Base-by-base conservation (phyloP, 2,888 invertebrate genomes). In the Pammene aurita region DNA sequence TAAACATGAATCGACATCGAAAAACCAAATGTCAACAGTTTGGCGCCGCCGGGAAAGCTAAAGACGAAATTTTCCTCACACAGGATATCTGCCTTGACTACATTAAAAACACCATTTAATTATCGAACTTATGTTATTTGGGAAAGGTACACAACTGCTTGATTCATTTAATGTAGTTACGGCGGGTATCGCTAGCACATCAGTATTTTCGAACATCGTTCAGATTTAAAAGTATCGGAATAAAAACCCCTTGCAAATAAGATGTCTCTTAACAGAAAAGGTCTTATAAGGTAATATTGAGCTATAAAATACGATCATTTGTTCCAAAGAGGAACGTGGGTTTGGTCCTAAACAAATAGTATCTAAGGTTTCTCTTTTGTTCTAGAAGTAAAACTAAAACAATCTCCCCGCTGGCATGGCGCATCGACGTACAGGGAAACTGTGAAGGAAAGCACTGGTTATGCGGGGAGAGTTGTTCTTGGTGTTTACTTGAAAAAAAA, bases 261-360 rank as follows among this genome's bases (percentile, higher is more conserved):
- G 34, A 26, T 7, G 54, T 48, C 35, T 46, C 14, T 38, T 4
- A 11, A 7, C 7, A 50, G 2, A 35, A 42, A 42, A 48, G 35
- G 60, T 35, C 14, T 5, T 60, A 38, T 11, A 14, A 1, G 46
- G 14, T 14, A 48, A 11, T 7, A 35, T 38, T 35, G 18, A 13
- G 5, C 14, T 38, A 10, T 11, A 11, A 38, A 48, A 48, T 48
- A 16, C 13, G 9, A 34, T 1, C n/a, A 13, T 50, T 35, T 14
- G 6, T 7, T 61, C 16, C 11, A 16, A 48, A 16, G 5, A 50
- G 16, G 16, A 38, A 11, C 14, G 13, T 34, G 34, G 54, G 26
- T 38, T 44, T 42, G 65, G 7, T 57, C 57, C 66, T 66, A 66
- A 66, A 50, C 50, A 66, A 58, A 66, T 42, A 58, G 38, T 42